Percentiles rank a stretch among this genome's conserved stretches.
These are phyloP conservation scores for Raja brachyura DNA, from an alignment of 2,113 vertebrate genomes.

Conservation along the genomic window DNA sequence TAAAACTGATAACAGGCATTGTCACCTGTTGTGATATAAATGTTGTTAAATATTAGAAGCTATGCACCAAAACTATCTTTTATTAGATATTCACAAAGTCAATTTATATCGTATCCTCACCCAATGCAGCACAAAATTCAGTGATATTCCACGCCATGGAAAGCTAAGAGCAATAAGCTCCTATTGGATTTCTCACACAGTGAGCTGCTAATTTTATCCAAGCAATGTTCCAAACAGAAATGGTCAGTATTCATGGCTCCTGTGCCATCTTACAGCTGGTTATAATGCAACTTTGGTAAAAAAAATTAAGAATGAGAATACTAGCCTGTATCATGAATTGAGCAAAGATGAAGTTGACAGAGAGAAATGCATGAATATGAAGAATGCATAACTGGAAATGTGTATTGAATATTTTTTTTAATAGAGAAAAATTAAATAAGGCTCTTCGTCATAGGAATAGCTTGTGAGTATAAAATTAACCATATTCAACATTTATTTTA, in stretches of 20 bases:
- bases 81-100: not conserved
- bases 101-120: not conserved
- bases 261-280: not conserved
- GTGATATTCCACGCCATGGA: not conserved
- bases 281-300: not conserved
- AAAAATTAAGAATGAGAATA: not conserved
- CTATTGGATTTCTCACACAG: not conserved
- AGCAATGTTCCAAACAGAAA: constrained; percentile 18
- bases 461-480: not conserved
- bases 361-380: not conserved
- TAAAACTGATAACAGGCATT: not conserved
- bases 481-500: not conserved
- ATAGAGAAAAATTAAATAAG: not conserved
- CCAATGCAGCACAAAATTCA: not conserved
- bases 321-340: not conserved
- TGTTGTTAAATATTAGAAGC: not conserved
- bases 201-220: not conserved
- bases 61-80: not conserved
- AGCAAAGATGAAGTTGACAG: not conserved
- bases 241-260: not conserved
- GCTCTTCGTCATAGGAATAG: not conserved
- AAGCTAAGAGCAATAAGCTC: not conserved
- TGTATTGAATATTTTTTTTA: not conserved
- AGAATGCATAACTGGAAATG: not conserved
- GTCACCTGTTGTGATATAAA: not conserved